Conservation (phyloP, 2,797 vertebrate genomes). For the Rhyacichthys aspro region DNA sequence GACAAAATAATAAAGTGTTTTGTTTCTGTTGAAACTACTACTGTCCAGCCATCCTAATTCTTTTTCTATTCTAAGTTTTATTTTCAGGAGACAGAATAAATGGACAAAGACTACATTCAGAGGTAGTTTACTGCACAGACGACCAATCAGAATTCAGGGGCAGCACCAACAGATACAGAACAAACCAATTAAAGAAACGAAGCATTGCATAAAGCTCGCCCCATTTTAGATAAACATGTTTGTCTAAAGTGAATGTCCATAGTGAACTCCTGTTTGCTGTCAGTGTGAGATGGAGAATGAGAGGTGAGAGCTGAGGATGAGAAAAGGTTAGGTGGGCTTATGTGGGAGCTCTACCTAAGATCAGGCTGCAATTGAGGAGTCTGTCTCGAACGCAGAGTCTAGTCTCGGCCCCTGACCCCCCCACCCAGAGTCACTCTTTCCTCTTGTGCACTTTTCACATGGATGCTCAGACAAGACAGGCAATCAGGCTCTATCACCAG, state of each 20-base stretch:
- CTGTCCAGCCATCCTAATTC: no score
- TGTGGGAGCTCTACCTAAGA: constrained; percentile 85
- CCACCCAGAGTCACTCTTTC: constrained; percentile 56
- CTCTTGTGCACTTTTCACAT: constrained; percentile 68
- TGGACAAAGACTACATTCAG: no score
- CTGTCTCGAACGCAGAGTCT: constrained; percentile 75
- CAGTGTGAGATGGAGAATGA: constrained; percentile 37
- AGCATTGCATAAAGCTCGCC: no score
- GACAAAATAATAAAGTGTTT: no score
- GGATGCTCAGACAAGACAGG: constrained; percentile 98
- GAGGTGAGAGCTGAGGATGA: constrained; percentile 32
- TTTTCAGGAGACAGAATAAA: no score
- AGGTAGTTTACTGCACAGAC: no score
- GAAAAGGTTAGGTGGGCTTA: constrained; percentile 46
- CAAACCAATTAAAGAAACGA: no score
- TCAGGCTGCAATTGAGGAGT: constrained; percentile 99
- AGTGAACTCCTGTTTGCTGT: constrained; percentile 18
- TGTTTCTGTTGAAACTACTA: no score
- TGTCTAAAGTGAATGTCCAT: not conserved
- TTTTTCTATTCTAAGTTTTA: no score
- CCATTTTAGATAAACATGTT: no score
- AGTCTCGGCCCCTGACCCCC: constrained; percentile 21
- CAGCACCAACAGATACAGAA: no score
- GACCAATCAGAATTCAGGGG: no score
- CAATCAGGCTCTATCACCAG: constrained; percentile 99